Conservation (phyloP, 2,888 invertebrate species). For the Trachelus troglodyta region DNA sequence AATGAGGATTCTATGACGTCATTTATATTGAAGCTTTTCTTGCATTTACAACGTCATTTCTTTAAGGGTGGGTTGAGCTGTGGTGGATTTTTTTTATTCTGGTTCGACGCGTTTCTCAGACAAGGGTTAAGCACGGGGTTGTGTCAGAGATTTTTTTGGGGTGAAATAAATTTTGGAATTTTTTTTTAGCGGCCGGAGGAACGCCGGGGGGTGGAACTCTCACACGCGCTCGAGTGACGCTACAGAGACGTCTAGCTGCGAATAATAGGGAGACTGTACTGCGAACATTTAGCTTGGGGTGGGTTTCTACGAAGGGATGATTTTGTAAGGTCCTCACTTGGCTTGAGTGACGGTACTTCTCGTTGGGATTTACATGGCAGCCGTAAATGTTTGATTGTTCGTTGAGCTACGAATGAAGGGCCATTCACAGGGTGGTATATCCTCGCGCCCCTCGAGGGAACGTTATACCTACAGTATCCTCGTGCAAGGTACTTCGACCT, state of each 20-base stretch:
- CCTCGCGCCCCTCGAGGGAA: not conserved
- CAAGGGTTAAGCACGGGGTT: too few species aligned
- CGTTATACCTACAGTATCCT: not conserved
- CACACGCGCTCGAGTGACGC: too few species aligned
- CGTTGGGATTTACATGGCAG: conserved; percentile 47
- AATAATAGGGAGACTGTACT: not conserved
- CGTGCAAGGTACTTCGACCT: not conserved
- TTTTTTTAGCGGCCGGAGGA: too few species aligned
- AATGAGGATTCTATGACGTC: not conserved
- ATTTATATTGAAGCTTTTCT: not conserved
- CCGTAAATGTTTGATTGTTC: conserved; percentile 47
- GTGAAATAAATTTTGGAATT: too few species aligned
- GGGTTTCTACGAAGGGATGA: not conserved
- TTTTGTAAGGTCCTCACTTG: conserved; percentile 32
- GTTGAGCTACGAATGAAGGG: conserved; percentile 17
- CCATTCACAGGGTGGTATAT: not conserved
- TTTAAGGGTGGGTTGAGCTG: not conserved
- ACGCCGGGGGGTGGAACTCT: too few species aligned
- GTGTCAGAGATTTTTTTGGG: too few species aligned
- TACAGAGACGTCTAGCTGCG: not conserved
- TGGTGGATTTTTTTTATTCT: too few species aligned
- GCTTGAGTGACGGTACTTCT: conserved; percentile 32
- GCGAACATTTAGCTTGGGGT: not conserved
- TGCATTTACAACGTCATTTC: not conserved
- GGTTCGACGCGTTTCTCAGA: too few species aligned